Evolutionary conservation across 2,888 invertebrate species (phyloP), one percentile per base, ranked within the genome.

Genomic region (Pseudolycoriella hygida): DNA sequence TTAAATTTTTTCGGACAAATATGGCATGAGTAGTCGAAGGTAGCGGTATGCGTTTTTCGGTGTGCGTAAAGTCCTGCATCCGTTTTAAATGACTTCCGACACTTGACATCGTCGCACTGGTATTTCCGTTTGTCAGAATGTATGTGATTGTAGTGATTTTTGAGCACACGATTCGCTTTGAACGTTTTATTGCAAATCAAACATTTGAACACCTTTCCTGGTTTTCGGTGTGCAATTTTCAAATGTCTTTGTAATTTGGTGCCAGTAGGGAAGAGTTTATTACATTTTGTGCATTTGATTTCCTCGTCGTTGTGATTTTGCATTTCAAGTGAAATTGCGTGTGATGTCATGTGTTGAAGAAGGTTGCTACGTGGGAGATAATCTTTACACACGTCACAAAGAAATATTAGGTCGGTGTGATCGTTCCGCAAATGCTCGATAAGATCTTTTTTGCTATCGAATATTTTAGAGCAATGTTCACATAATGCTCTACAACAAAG

Each of bases 41-140:
- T 57, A 54, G 67, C 49, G 38, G 64, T 70, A 62, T 64, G 72
- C 12, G 50, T 52, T 49, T 65, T 63, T 50, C 57, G 60, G 57
- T 73, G 73, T 42, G 70, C 68, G 57, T 70, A 70, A 3, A 69
- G 56, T 25, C 67, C 62, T 2, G 71, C 67, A 34, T 62, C 64
- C 0, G 69, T 62, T 20, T 67, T 62, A 55, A 72, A 73, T 11
- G 57, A 57, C 53, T 71, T 72, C 8, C 61, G 60, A 56, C 73
- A 73, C 25, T 6, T 4, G n/a, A n/a, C n/a, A 10, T 57, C 51
- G 14, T 60, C 57, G 53, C 73, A 73, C 42, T 61, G 58, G 50
- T 61, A 67, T 1, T 59, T 60, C 34, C 63, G 54, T 48, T 66
- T 67, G 1, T 60, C 66, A 1, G 64, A 58, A 54, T 74, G 73